A percentile compares a stretch with the other conserved stretches of the same genome.
These are phyloP conservation scores for Gymnothorax javanicus DNA, from an alignment of 2,797 vertebrate species.

Conservation along the genomic window DNA sequence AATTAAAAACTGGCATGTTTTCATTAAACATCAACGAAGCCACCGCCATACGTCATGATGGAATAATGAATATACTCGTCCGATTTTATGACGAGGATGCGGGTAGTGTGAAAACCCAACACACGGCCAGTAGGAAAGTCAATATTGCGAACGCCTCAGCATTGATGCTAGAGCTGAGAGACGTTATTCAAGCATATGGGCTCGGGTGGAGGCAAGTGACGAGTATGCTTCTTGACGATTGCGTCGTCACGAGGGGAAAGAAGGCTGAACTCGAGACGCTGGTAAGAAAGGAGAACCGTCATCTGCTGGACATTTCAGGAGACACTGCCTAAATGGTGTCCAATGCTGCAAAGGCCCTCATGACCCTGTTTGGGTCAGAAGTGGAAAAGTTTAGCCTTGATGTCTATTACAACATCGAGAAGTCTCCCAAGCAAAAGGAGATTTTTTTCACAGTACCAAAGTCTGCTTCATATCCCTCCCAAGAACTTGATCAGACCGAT, in stretches of 20 bases:
- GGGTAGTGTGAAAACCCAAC: conserved; percentile 27
- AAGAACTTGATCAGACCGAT: too few relatives aligned
- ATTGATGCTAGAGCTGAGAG: conserved; percentile 19
- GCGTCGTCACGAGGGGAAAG: conserved; percentile 33
- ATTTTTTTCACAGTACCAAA: conserved; percentile 16
- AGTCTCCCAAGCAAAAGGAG: conserved; percentile 32
- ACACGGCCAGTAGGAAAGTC: conserved; percentile 32
- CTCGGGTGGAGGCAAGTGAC: conserved; percentile 26
- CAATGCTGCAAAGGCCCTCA: too few relatives aligned
- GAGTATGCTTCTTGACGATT: conserved; percentile 32
- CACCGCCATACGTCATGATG: conserved; percentile 28
- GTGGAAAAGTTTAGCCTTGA: conserved; percentile 28
- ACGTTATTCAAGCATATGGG: conserved; percentile 32
- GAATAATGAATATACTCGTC: too few relatives aligned
- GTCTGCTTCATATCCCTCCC: too few relatives aligned
- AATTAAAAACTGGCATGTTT: conserved; percentile 3
- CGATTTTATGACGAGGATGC: too few relatives aligned
- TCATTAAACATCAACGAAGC: conserved; percentile 34
- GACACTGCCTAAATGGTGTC: not conserved
- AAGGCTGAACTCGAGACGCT: conserved; percentile 24
- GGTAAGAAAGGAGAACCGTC: conserved; percentile 9
- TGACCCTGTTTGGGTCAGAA: conserved; percentile 23
- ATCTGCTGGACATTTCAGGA: conserved; percentile 15
- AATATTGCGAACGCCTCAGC: conserved; percentile 35
- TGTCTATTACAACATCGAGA: conserved; percentile 37